Evolutionary conservation across 1,140 invertebrate species (phyloP).

Genomic region (Drosophila teissieri): DNA sequence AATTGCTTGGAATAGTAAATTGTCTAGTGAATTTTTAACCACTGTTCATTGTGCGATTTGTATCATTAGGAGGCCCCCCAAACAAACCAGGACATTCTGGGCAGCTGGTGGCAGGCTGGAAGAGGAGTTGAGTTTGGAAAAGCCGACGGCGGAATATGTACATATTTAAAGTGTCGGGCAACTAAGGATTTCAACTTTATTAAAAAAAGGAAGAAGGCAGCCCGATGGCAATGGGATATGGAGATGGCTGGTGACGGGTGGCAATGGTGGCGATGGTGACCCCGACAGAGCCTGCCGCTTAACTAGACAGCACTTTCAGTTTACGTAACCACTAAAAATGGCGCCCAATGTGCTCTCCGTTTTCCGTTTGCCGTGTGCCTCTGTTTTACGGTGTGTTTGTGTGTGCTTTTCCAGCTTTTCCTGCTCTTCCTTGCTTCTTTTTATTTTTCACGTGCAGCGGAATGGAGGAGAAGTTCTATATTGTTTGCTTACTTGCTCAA

Average conservation of each 20-base stretch:
- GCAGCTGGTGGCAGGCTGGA: slow-evolving; percentile 4
- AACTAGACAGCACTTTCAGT: slow-evolving; percentile 62
- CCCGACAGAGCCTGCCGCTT: slow-evolving; percentile 10
- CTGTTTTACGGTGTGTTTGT: slow-evolving; percentile 4
- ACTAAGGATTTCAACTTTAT: slow-evolving; percentile 65
- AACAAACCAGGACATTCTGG: slow-evolving; percentile 20
- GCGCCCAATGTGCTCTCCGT: slow-evolving; percentile 48
- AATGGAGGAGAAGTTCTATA: slow-evolving; percentile 63
- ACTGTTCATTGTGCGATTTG: slow-evolving; percentile 40
- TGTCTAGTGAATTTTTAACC: slow-evolving; percentile 4
- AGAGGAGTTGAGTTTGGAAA: not conserved
- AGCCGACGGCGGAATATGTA: slow-evolving; percentile 30
- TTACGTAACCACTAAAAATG: slow-evolving; percentile 75
- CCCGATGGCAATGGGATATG: not conserved
- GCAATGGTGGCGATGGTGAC: slow-evolving; percentile 7
- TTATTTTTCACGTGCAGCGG: slow-evolving; percentile 36
- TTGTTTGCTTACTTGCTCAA: slow-evolving; percentile 80
- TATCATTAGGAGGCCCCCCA: slow-evolving; percentile 31
- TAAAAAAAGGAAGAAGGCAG: slow-evolving; percentile 36
- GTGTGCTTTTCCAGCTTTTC: slow-evolving; percentile 8
- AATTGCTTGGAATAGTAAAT: slow-evolving; percentile 11
- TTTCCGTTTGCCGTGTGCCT: slow-evolving; percentile 23
- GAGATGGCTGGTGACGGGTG: too few species aligned
- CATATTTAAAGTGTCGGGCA: slow-evolving; percentile 62
- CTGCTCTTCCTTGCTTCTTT: slow-evolving; percentile 4